Evolutionary conservation across 2,888 invertebrate genomes (phyloP), one percentile per base, ranked within the genome.

Genomic region (Mystacides longicornis): DNA sequence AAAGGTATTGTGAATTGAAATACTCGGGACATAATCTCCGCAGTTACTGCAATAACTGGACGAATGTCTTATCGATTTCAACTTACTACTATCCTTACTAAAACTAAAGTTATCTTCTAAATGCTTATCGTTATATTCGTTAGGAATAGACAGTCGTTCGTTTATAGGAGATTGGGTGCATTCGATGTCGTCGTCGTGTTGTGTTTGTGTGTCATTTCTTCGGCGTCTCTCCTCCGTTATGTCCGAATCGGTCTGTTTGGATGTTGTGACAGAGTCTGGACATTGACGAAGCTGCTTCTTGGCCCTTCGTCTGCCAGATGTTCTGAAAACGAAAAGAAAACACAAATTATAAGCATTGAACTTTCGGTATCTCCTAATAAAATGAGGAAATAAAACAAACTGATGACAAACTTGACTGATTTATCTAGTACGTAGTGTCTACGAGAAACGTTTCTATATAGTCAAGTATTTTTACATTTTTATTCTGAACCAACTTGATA

Each of bases 281-380:
- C 57, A 57, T 56, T 59, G 59, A 52, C 57, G 59, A 59, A 59
- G 59, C 57, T 59, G 59, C 56, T 59, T 61, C 48, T 57, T 59
- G 46, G 59, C 61, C 59, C 61, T 59, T 59, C 61, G 61, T 51
- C 55, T 55, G 53, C 61, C 59, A 53, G 59, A 59, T 16, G 57
- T 54, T 52, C 61, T 61, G 59, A 56, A 61, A 60, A 27, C 16
- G 23, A 47, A 52, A 46, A 4, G 21, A 45, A 7, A 14, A 9
- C 14, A 31, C 31, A 31, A 7, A 31, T 31, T 14, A 31, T 31
- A 20, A 21, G 20, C 21, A 45, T 19, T 20, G 4, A 45, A 20
- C 3, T 19, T 20, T 20, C 3, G 3, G 5, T 20, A 45, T 20
- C 14, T 31, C 14, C 7, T n/a, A n/a, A n/a, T n/a, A n/a, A n/a